phyloP scores from a whole-genome alignment of 2,888 invertebrate species.

The Blastobasis lacticolella region DNA sequence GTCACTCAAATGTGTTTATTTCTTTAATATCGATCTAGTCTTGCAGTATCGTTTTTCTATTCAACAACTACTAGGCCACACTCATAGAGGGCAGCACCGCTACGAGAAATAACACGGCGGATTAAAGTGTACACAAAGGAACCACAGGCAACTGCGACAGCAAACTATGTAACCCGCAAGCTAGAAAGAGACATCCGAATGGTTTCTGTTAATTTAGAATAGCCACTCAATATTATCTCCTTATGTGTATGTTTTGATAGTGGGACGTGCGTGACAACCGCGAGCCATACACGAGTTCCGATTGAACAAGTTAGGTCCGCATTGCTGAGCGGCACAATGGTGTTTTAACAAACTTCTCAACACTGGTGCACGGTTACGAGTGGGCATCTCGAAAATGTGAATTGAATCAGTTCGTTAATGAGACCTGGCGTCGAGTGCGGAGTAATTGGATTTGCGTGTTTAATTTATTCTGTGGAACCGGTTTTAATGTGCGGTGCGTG shows the following conservation, averaged over 20 bases:
- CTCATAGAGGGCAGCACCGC: not conserved
- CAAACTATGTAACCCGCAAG: constrained; percentile 12
- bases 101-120: not conserved
- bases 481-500: constrained; percentile 41
- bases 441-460: constrained; percentile 36
- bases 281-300: constrained; percentile 20
- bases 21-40: too few relatives aligned
- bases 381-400: constrained; percentile 10
- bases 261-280: constrained; percentile 13
- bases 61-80: not conserved
- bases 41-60: too few relatives aligned
- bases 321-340: constrained; percentile 20
- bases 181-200: constrained; percentile 40
- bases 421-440: not conserved
- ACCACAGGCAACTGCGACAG: constrained; percentile 17
- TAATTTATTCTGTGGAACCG: constrained; percentile 56
- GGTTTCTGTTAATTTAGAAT: constrained; percentile 5
- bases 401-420: not conserved
- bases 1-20: too few relatives aligned
- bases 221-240: constrained; percentile 9
- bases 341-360: constrained; percentile 16
- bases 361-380: too few relatives aligned
- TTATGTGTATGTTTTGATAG: constrained; percentile 20
- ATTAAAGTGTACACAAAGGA: not conserved
- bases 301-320: constrained; percentile 19